Base-by-base conservation (phyloP, 2,113 vertebrate genomes). In the Megalops atlanticus region DNA sequence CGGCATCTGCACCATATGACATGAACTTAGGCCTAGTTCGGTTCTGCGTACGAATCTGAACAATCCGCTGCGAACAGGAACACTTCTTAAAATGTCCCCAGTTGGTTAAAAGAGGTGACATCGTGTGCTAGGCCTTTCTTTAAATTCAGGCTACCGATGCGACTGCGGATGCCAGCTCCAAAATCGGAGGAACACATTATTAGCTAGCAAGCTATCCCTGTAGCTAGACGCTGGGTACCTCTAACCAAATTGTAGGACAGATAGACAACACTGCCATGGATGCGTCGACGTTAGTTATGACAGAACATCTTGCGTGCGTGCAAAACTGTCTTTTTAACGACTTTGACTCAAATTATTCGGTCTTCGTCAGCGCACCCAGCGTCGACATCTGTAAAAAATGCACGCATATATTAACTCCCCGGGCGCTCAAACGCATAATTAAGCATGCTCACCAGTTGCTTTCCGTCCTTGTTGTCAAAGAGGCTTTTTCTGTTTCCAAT, bases 381-480 rank as follows among this genome's bases (percentile, higher is more conserved):
- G 36, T 77, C 52, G 18, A 33, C 36, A 77, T n/a, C 11, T n/a
- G 24, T 40, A n/a, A 64, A 36, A 77, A 27, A 33, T 15, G 14
- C n/a, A 38, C 49, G 49, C 18, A 40, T 18, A 12, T 36, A 64
- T 6, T 14, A 41, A 24, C 15, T 43, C 77, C 11, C 24, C 8
- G 6, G 47, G 31, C 40, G 52, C n/a, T 68, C 64, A 52, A 33
- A 39, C 10, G n/a, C n/a, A 78, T 31, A 78, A 41, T 31, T 39
- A 40, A 78, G 39, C n/a, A 78, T 43, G 68, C 40, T 78, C 24
- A 78, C 77, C 77, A 27, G 77, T 78, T 64, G 77, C 54, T 78
- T 68, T 41, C 2, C 54, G 54, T 78, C 54, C 38, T 78, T n/a
- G n/a, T 78, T 69, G 77, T 36, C 38, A 31, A 70, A 71, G 41